These are phyloP conservation scores for Coluber constrictor DNA, from an alignment of 2,797 vertebrate species.

Conservation along the genomic window DNA sequence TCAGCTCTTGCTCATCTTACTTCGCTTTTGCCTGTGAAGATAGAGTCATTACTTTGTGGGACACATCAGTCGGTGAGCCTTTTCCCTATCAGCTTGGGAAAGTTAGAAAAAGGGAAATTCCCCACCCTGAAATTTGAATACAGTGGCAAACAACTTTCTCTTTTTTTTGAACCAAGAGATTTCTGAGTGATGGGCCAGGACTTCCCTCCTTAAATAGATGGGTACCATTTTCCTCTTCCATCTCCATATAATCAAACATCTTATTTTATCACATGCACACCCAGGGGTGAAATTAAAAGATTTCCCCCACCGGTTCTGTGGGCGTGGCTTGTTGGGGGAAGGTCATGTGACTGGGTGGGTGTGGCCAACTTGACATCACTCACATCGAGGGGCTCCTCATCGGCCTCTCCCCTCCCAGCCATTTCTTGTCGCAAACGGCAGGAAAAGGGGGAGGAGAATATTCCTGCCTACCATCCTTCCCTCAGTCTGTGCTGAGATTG, in stretches of 20 bases:
- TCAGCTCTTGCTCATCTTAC: constrained; percentile 72
- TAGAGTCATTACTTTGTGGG: constrained; percentile 79
- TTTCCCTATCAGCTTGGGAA: neutral
- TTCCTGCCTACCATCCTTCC: too few relatives aligned
- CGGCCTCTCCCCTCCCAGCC: too few relatives aligned
- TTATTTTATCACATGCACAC: neutral
- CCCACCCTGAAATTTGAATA: neutral
- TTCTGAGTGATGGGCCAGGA: neutral
- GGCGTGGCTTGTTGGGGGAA: too few relatives aligned
- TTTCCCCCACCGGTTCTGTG: too few relatives aligned
- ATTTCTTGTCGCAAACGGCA: too few relatives aligned
- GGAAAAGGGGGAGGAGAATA: too few relatives aligned
- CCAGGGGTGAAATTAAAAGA: too few relatives aligned
- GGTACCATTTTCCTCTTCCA: neutral
- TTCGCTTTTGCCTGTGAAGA: constrained; percentile 79
- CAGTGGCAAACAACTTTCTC: neutral
- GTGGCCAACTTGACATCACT: too few relatives aligned
- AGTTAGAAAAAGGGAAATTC: neutral
- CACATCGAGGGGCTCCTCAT: too few relatives aligned
- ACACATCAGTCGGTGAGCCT: constrained; percentile 75
- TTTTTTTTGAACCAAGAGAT: neutral
- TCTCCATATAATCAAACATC: neutral
- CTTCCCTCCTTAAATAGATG: neutral
- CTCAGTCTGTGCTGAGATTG: too few relatives aligned
- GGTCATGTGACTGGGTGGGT: too few relatives aligned